Percentiles rank a stretch among this genome's conserved stretches.
phyloP scores from a whole-genome alignment of 2,797 vertebrate genomes.

The Pelodytes ibericus region DNA sequence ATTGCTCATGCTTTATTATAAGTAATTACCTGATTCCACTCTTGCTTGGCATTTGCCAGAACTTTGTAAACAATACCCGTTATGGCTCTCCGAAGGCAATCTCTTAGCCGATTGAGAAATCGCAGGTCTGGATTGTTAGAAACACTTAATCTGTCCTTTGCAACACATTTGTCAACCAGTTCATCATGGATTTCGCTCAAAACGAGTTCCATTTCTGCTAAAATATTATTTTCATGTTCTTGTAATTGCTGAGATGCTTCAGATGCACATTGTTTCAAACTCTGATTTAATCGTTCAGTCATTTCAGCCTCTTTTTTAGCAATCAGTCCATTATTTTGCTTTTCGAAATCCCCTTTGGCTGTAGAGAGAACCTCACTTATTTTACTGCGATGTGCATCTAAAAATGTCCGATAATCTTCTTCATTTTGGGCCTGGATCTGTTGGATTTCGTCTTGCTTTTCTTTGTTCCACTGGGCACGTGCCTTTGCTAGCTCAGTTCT shows the following conservation, averaged over 20 bases:
- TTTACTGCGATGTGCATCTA: constrained; percentile 79
- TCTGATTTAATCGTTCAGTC: constrained; percentile 68
- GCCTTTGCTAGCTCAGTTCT: constrained; percentile 87
- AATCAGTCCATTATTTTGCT: constrained; percentile 74
- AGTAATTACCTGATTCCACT: constrained; percentile 80
- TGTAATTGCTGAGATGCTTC: constrained; percentile 70
- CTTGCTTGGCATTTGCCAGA: constrained; percentile 69
- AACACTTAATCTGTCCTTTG: constrained; percentile 50
- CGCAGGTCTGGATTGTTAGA: constrained; percentile 51
- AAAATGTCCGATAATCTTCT: constrained; percentile 75
- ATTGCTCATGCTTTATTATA: not conserved
- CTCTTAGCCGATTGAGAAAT: constrained; percentile 68
- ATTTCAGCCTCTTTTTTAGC: constrained; percentile 81
- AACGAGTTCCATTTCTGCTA: constrained; percentile 72
- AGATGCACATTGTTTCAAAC: constrained; percentile 76
- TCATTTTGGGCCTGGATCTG: constrained; percentile 78
- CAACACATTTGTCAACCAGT: constrained; percentile 56
- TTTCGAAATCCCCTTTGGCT: constrained; percentile 75
- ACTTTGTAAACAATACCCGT: constrained; percentile 68
- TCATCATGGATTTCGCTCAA: constrained; percentile 75
- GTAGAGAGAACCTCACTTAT: constrained; percentile 74
- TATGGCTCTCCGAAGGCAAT: constrained; percentile 74
- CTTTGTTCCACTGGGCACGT: constrained; percentile 82
- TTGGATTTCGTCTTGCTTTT: constrained; percentile 89
- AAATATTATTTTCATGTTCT: constrained; percentile 70